phyloP scores from a whole-genome alignment of 2,888 invertebrate species.

The Drosophila paranaensis region DNA sequence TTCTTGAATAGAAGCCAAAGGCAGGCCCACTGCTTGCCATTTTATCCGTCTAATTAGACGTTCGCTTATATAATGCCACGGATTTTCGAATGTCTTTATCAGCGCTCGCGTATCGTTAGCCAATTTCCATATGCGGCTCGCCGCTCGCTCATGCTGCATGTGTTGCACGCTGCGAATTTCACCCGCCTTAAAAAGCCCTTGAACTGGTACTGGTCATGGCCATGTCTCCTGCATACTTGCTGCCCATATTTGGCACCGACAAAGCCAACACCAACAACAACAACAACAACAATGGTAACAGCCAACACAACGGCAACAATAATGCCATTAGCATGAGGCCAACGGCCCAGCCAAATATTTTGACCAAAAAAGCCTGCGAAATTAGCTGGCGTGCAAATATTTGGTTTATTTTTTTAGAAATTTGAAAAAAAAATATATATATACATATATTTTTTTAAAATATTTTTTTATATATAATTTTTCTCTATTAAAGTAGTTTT shows the following conservation, averaged over 20 bases:
- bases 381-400: slow-evolving; percentile 41
- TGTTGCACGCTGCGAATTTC: slow-evolving; percentile 53
- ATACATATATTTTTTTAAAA: too few species aligned
- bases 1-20: not conserved
- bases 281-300: slow-evolving; percentile 4
- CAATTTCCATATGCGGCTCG: slow-evolving; percentile 42
- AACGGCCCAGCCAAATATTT: slow-evolving; percentile 33
- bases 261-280: slow-evolving; percentile 26
- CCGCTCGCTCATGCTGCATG: slow-evolving; percentile 6
- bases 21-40: slow-evolving; percentile 16
- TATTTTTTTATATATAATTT: too few species aligned
- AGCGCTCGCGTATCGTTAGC: slow-evolving; percentile 37
- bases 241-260: slow-evolving; percentile 66
- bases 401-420: not conserved
- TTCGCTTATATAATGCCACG: slow-evolving; percentile 43
- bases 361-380: slow-evolving; percentile 36
- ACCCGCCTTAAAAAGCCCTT: slow-evolving; percentile 67
- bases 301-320: slow-evolving; percentile 11
- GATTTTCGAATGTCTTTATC: slow-evolving; percentile 57
- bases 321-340: slow-evolving; percentile 47
- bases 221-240: slow-evolving; percentile 34
- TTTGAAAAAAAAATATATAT: not conserved
- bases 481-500: not conserved
- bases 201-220: slow-evolving; percentile 63
- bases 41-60: slow-evolving; percentile 55